These are phyloP conservation scores for Brevipalpus yothersi DNA, from an alignment of 1,140 invertebrate genomes.

Conservation along the genomic window DNA sequence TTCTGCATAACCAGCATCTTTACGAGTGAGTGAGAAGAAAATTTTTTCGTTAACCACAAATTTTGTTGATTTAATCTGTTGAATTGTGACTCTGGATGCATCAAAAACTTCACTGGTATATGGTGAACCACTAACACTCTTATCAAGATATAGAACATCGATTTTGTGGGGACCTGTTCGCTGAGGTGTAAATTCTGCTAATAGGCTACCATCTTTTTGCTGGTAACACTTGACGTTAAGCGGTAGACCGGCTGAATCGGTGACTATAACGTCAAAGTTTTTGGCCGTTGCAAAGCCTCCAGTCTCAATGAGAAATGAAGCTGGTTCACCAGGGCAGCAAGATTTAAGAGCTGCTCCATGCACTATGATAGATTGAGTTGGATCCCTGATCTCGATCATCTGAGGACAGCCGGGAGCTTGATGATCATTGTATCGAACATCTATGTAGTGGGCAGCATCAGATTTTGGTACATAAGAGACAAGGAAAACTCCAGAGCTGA, in stretches of 20 bases:
- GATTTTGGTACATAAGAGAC: constrained; percentile 56
- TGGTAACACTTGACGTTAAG: constrained; percentile 81
- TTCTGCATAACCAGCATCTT: constrained; percentile 65
- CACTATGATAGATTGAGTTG: constrained; percentile 44
- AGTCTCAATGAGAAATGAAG: constrained; percentile 67
- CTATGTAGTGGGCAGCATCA: constrained; percentile 55
- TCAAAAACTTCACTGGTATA: constrained; percentile 89
- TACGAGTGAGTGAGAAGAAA: constrained; percentile 52
- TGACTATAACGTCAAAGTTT: constrained; percentile 32
- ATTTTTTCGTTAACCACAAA: constrained; percentile 58
- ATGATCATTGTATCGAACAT: constrained; percentile 44
- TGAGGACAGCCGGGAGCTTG: constrained; percentile 24
- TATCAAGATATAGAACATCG: constrained; percentile 71
- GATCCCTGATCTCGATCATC: constrained; percentile 27
- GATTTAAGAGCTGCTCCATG: constrained; percentile 57
- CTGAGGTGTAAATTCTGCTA: constrained; percentile 71
- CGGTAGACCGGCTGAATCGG: constrained; percentile 49
- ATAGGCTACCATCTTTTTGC: constrained; percentile 71
- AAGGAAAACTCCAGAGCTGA: constrained; percentile 25
- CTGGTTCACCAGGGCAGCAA: constrained; percentile 44
- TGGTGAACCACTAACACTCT: constrained; percentile 75
- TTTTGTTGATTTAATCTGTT: constrained; percentile 43
- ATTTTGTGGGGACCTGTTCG: constrained; percentile 38
- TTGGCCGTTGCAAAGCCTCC: constrained; percentile 45
- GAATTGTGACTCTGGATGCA: constrained; percentile 36